Evolutionary conservation across 2,113 vertebrate species (phyloP).

Genomic region (Vimba vimba): DNA sequence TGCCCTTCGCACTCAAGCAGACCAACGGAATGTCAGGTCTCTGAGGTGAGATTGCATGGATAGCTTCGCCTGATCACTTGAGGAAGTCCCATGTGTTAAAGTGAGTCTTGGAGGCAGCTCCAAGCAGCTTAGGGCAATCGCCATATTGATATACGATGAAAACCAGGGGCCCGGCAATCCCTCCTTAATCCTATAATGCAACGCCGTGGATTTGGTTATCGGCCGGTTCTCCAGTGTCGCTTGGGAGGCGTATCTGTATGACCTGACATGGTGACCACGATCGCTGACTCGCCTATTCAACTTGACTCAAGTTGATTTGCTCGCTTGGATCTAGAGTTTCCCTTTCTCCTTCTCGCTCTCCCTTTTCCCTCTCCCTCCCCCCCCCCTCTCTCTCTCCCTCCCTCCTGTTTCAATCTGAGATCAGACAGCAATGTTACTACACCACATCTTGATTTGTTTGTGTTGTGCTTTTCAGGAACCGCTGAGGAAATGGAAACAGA

Average conservation of each 20-base stretch:
- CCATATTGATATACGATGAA: conserved; percentile 60
- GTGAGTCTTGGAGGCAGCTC: conserved; percentile 46
- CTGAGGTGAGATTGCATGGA: conserved; percentile 56
- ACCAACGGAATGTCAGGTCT: conserved; percentile 58
- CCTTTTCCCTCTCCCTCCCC: neutral
- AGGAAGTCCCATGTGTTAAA: conserved; percentile 60
- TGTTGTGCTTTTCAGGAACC: conserved; percentile 48
- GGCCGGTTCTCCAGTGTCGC: conserved; percentile 55
- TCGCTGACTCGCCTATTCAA: conserved; percentile 59
- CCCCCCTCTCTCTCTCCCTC: conserved; percentile 26
- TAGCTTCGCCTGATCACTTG: conserved; percentile 57
- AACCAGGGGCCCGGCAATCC: conserved; percentile 51
- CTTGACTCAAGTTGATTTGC: conserved; percentile 53
- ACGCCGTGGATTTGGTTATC: conserved; percentile 57
- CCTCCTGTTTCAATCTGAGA: conserved; percentile 41
- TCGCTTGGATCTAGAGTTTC: conserved; percentile 56
- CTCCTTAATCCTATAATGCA: conserved; percentile 60
- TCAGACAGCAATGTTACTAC: conserved; percentile 57
- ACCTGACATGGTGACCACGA: conserved; percentile 61
- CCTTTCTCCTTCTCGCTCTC: conserved; percentile 52
- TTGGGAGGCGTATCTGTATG: conserved; percentile 57
- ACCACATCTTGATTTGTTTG: conserved; percentile 60
- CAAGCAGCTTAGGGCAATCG: conserved; percentile 56
- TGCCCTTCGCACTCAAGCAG: conserved; percentile 57
- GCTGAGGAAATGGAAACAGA: conserved; percentile 50